phyloP scores from a whole-genome alignment of 2,888 invertebrate species.

The Tortrix viridana region DNA sequence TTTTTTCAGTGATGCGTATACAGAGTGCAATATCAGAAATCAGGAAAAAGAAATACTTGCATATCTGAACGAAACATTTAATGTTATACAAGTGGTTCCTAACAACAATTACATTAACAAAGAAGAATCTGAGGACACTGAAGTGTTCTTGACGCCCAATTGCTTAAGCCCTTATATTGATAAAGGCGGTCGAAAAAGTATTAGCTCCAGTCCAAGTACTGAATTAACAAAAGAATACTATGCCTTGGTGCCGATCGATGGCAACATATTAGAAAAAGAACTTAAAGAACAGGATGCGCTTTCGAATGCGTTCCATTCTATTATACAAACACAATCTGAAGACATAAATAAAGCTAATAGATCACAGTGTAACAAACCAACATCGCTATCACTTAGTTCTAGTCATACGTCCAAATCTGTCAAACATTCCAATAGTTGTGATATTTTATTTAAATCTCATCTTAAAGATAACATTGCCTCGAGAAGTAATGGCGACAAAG shows the following conservation, averaged over 20 bases:
- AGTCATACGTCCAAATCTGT: conserved; percentile 70
- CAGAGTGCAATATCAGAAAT: conserved; percentile 75
- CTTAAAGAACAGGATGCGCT: conserved; percentile 81
- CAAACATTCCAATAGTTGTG: conserved; percentile 74
- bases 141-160: conserved; percentile 77
- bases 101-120: conserved; percentile 50
- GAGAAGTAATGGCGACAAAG: conserved; percentile 43
- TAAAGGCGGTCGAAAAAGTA: conserved; percentile 55
- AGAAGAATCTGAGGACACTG: conserved; percentile 66
- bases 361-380: conserved; percentile 61
- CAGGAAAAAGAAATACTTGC: conserved; percentile 78
- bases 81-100: conserved; percentile 47
- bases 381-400: conserved; percentile 69
- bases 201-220: conserved; percentile 69
- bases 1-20: conserved; percentile 77
- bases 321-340: conserved; percentile 65
- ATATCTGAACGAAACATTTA: conserved; percentile 66
- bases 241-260: conserved; percentile 69
- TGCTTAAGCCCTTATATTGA: conserved; percentile 68
- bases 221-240: conserved; percentile 74
- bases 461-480: conserved; percentile 47
- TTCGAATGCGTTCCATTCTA: conserved; percentile 77
- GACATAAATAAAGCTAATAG: conserved; percentile 53
- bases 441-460: conserved; percentile 60
- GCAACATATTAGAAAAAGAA: conserved; percentile 75